These are phyloP conservation scores for Abscondita cerata DNA, from an alignment of 2,888 invertebrate genomes.

Conservation along the genomic window DNA sequence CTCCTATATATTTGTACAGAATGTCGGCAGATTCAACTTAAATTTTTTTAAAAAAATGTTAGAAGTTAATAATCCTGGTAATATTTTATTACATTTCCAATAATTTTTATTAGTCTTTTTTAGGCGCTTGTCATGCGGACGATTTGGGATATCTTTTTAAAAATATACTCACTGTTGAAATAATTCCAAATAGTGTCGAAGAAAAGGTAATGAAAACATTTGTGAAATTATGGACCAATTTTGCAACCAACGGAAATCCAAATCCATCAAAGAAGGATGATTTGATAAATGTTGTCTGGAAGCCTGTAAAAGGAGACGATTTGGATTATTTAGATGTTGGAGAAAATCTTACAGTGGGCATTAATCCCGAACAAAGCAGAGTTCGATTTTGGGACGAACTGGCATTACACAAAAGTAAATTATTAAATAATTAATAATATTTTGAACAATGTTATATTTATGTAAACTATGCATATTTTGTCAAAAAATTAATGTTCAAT, in stretches of 20 bases:
- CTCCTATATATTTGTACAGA: slow-evolving; percentile 43
- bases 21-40: slow-evolving; percentile 39
- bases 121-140: slow-evolving; percentile 47
- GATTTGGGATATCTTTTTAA: slow-evolving; percentile 50
- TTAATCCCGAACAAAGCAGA: slow-evolving; percentile 28
- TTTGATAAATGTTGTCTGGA: slow-evolving; percentile 40
- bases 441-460: no score
- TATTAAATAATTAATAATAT: no score
- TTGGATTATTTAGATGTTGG: slow-evolving; percentile 49
- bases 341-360: slow-evolving; percentile 36
- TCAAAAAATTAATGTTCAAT: no score
- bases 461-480: no score
- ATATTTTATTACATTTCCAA: no score
- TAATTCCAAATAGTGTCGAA: slow-evolving; percentile 37
- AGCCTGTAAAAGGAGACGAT: slow-evolving; percentile 39
- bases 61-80: slow-evolving; percentile 18
- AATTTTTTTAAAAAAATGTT: slow-evolving; percentile 39
- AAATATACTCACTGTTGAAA: slow-evolving; percentile 30
- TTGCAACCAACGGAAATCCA: slow-evolving; percentile 46
- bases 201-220: slow-evolving; percentile 38
- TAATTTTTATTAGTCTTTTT: no score
- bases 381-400: slow-evolving; percentile 39
- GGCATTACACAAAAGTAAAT: no score
- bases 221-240: slow-evolving; percentile 47
- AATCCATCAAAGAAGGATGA: slow-evolving; percentile 29